These are phyloP conservation scores for Enteromius trimaculatus DNA, from an alignment of 2,797 vertebrate species.

Conservation along the genomic window DNA sequence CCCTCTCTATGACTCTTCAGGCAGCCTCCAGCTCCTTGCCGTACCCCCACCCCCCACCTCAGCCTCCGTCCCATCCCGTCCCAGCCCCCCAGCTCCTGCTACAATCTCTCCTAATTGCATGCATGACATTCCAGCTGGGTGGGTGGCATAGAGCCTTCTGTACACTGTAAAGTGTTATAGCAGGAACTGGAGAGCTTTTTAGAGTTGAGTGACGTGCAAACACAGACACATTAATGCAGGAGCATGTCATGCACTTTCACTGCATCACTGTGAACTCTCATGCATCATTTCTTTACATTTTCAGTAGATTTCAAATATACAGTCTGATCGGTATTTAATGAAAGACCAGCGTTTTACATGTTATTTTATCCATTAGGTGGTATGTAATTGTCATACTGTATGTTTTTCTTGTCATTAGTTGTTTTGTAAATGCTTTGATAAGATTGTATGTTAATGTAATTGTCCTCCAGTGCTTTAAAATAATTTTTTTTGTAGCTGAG, in stretches of 20 bases:
- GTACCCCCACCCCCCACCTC: constrained; percentile 38
- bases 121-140: constrained; percentile 83
- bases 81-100: constrained; percentile 55
- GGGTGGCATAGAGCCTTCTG: constrained; percentile 81
- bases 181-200: constrained; percentile 46
- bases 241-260: constrained; percentile 15
- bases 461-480: neutral
- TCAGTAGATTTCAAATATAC: neutral
- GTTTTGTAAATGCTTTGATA: neutral
- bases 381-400: neutral
- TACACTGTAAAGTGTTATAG: constrained; percentile 65
- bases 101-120: constrained; percentile 80
- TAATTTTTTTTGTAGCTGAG: neutral
- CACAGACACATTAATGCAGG: constrained; percentile 53
- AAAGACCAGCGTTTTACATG: neutral
- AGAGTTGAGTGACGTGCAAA: constrained; percentile 68
- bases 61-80: constrained; percentile 37
- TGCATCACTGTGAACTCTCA: neutral
- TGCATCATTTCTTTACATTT: constrained; percentile 5
- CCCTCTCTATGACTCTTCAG: constrained; percentile 54
- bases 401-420: neutral
- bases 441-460: neutral
- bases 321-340: neutral
- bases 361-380: neutral
- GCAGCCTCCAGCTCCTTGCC: constrained; percentile 41